Base-by-base conservation (phyloP, 2,888 invertebrate genomes). In the Torymus tubicola region DNA sequence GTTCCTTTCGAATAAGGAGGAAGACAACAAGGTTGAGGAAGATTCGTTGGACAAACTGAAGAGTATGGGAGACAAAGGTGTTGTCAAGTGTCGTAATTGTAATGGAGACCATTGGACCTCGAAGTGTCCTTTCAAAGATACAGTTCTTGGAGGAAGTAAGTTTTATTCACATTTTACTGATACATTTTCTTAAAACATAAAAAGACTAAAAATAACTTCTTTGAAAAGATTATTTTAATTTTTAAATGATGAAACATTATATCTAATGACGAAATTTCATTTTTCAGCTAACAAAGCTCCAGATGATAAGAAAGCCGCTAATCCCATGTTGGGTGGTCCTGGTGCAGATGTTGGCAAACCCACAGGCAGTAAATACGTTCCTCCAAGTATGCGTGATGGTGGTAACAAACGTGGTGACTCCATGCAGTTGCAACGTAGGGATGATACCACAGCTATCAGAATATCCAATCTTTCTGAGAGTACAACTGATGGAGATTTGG, bases 71-170 rank as follows among this genome's bases (percentile, higher is more conserved):
- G 93, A 94, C 87, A 95, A 94, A 89, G 95, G 94, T 82, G 93
- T 95, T 84, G 95, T 96, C 84, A 96, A 96, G 89, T 98, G 98
- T 88, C 94, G 98, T 91, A 96, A 95, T 81, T 98, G 98, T 91
- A 96, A 95, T 88, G 97, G 98, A 74, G 99, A 99, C 89, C 99
- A 99, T 93, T 99, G 99, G 98, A 98, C 99, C 55, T 95, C 97
- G 60, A 96, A 97, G 89, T 99, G 99, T 93, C 99, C 99, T 0
- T 99, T 97, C 94, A 99, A 98, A 92, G 97, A 98, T 87, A 96
- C 97, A 0, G 94, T 95, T 86, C 92, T 96, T 84, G 92, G 93
- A 80, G 85, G 81, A 57, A 70, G 85, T 85, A 76, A 83, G 81
- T 81, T 60, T 70, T 67, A 70, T 14, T 73, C 12, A 55, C 3